Conservation (phyloP, 2,113 vertebrate species). For the Carettochelys insculpta region DNA sequence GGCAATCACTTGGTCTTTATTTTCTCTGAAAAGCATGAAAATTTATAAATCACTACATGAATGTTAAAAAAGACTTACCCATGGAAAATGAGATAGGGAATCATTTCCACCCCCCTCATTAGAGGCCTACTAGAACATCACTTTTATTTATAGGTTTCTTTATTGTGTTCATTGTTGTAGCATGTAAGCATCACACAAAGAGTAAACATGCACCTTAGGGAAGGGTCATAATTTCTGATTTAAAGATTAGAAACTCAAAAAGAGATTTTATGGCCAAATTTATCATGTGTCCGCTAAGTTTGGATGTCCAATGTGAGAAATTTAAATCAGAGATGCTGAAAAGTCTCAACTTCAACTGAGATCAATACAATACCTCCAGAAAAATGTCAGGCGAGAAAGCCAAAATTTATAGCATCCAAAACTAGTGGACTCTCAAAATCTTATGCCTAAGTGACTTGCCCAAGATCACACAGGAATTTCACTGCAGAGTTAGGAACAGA, state of each 20-base stretch:
- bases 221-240: neutral
- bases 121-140: neutral
- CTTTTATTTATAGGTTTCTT: neutral
- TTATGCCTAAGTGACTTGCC: neutral
- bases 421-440: neutral
- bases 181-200: neutral
- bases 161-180: neutral
- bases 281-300: neutral
- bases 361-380: neutral
- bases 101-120: neutral
- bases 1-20: neutral
- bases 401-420: neutral
- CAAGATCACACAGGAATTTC: neutral
- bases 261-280: neutral
- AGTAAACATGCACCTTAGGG: neutral
- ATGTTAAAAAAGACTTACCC: neutral
- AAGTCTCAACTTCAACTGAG: neutral
- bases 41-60: neutral
- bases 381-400: neutral
- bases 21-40: neutral
- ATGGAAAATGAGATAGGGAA: neutral
- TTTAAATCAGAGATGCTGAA: neutral
- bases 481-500: neutral
- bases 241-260: neutral
- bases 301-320: neutral